A percentile compares a stretch with the other conserved stretches of the same genome.
These are phyloP conservation scores for Sphenodon punctatus DNA, from an alignment of 2,797 vertebrate genomes.

Conservation along the genomic window DNA sequence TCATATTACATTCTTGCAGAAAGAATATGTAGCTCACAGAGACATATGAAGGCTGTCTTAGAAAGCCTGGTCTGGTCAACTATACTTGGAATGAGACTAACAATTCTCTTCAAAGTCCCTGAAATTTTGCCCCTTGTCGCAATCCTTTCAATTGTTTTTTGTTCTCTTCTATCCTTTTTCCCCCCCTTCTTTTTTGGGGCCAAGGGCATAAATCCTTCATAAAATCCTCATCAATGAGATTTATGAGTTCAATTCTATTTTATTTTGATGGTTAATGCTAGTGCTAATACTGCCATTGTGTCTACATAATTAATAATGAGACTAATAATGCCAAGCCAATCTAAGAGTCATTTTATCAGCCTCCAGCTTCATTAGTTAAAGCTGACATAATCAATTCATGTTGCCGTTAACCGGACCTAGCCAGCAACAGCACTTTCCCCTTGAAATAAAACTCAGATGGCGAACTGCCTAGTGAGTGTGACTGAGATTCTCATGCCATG, in stretches of 20 bases:
- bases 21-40: neutral
- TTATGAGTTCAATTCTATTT: conserved; percentile 55
- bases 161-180: conserved; percentile 18
- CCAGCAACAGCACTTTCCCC: neutral
- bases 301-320: conserved; percentile 63
- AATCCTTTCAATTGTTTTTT: neutral
- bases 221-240: conserved; percentile 42
- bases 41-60: neutral
- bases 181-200: neutral
- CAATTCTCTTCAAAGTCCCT: neutral
- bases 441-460: neutral
- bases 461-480: neutral
- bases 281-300: conserved; percentile 43
- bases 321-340: conserved; percentile 53
- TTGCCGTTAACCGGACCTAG: neutral
- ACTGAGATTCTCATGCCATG: neutral
- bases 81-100: neutral
- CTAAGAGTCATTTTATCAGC: conserved; percentile 50
- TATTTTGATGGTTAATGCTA: conserved; percentile 60
- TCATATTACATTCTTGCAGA: neutral
- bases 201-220: conserved; percentile 30
- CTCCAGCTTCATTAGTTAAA: conserved; percentile 47
- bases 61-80: neutral
- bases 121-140: neutral
- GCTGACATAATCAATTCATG: conserved; percentile 56